Percentiles rank a stretch among this genome's conserved stretches.
Conservation (phyloP, 2,888 invertebrate species). For the Microchrysa polita region DNA sequence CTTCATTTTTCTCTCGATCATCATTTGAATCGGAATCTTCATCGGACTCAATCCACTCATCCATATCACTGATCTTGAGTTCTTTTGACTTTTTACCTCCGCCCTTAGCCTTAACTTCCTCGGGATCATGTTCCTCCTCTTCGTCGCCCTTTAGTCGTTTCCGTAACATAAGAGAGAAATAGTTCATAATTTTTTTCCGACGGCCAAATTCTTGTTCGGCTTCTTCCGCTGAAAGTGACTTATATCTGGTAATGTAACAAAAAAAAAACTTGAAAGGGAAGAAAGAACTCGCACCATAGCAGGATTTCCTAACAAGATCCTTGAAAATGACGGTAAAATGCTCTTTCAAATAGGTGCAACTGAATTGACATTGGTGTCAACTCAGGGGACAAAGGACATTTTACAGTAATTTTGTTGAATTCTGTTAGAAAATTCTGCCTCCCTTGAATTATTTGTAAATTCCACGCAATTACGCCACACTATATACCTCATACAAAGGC, state of each 20-base stretch:
- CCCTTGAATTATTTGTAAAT: too few relatives aligned
- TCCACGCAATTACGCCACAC: too few relatives aligned
- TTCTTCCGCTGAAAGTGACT: constrained; percentile 95
- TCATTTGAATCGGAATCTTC: constrained; percentile 82
- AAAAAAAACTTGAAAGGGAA: too few relatives aligned
- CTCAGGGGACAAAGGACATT: too few relatives aligned
- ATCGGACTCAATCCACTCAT: constrained; percentile 88
- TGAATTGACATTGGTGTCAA: too few relatives aligned
- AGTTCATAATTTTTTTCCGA: constrained; percentile 95
- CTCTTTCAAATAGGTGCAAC: too few relatives aligned
- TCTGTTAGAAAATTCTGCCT: too few relatives aligned
- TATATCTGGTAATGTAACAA: constrained; percentile 69
- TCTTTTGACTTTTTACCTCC: constrained; percentile 66
- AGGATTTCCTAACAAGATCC: too few relatives aligned
- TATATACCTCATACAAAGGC: too few relatives aligned
- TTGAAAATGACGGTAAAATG: too few relatives aligned
- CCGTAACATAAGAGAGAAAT: constrained; percentile 92
- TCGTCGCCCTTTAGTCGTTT: constrained; percentile 82
- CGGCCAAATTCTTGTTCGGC: constrained; percentile 97
- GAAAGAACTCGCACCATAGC: too few relatives aligned
- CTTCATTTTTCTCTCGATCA: constrained; percentile 73
- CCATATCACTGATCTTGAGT: constrained; percentile 91
- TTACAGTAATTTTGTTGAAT: too few relatives aligned
- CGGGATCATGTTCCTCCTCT: constrained; percentile 73
- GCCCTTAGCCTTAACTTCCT: constrained; percentile 71